Evolutionary conservation across 2,797 vertebrate species (phyloP), one percentile per base, ranked within the genome.

Genomic region (Micromesistius poutassou): DNA sequence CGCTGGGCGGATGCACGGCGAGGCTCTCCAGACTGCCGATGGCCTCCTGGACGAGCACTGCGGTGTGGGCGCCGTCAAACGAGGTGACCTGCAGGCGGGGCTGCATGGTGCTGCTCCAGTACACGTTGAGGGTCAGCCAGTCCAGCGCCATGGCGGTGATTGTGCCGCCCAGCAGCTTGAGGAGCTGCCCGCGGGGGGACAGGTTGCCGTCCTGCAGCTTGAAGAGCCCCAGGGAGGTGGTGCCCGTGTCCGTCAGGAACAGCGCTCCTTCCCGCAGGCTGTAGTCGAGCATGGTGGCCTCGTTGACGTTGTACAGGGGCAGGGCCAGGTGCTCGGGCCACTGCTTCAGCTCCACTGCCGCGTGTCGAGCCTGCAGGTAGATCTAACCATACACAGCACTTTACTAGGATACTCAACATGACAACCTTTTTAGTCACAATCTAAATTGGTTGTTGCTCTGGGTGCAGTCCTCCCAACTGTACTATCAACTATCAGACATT

Each of bases 101-200:
- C 0, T 90, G 93, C 55, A 91, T 92, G 36, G 73, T 92, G 78
- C 92, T 92, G 0, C 96, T 96, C 97, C 97, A 99, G 84, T 95
- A 98, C 30, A 98, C 14, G n/a, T 96, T 96, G 0, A 92, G 87
- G 0, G 95, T 96, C 77, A 96, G 80, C 96, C 96, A 98, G 92
- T 98, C 97, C 16, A 98, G 83, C 0, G 96, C 95, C 86, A 98
- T 88, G 25, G 92, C 89, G 0, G 93, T 94, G 0, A 94, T 78
- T 0, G 93, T 83, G 0, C 85, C 91, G 16, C 90, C 93, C 46
- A 92, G 76, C 42, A 95, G 90, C 14, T 91, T 89, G 4, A 96
- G 75, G 0, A 91, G 84, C 42, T 88, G 92, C 72, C 91, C 93
- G 81, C 89, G 89, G 3, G 93, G 87, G 0, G 82, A 81, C 76